Conservation (phyloP, 2,113 vertebrate genomes). For the Cariama cristata region DNA sequence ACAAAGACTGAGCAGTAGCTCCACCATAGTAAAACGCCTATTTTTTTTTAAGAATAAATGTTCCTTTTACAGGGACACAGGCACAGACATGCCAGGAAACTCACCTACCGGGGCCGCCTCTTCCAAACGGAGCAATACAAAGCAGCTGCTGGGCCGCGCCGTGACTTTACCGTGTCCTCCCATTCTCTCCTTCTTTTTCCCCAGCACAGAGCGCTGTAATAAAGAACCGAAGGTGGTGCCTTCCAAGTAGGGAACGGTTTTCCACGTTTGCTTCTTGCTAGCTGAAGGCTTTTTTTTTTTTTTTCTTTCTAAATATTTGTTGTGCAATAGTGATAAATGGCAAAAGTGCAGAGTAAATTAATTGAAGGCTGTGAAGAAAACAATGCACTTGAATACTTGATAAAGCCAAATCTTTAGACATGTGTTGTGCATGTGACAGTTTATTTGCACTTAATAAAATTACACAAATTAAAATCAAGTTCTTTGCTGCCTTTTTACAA, state of each 20-base stretch:
- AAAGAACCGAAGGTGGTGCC: neutral
- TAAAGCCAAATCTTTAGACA: neutral
- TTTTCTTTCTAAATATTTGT: neutral
- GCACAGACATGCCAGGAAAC: neutral
- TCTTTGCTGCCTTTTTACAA: neutral
- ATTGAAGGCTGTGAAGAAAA: neutral
- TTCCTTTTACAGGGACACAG: neutral
- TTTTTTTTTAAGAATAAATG: neutral
- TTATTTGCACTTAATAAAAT: neutral
- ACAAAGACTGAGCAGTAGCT: neutral
- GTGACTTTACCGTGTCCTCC: neutral
- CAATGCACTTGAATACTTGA: neutral
- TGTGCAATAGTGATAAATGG: neutral
- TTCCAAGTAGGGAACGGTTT: neutral
- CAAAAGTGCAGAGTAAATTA: neutral
- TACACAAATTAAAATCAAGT: neutral
- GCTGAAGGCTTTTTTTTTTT: neutral
- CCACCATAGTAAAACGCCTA: neutral
- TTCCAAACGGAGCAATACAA: fast-evolving
- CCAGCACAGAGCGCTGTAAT: neutral
- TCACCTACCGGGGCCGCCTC: neutral
- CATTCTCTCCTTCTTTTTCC: fast-evolving
- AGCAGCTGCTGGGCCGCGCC: neutral
- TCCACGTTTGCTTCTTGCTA: neutral
- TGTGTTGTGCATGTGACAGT: neutral